Percentiles rank a stretch among this genome's conserved stretches.
phyloP scores from a whole-genome alignment of 2,797 vertebrate genomes.

The Ceryle rudis region DNA sequence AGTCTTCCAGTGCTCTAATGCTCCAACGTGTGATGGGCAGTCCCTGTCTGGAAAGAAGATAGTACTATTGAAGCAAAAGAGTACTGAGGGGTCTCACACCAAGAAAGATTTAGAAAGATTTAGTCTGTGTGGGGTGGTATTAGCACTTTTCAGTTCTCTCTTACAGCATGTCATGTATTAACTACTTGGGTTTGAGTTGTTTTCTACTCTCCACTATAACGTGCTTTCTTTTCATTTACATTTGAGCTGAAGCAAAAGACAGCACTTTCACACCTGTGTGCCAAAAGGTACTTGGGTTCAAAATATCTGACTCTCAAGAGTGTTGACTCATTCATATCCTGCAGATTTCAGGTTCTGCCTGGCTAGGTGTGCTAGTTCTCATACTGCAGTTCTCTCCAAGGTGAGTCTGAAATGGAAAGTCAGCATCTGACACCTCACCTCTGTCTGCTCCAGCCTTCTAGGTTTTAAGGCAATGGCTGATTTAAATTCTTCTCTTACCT shows the following conservation, averaged over 20 bases:
- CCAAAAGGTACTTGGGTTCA: neutral
- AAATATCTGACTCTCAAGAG: neutral
- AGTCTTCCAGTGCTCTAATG: slow-evolving; percentile 77
- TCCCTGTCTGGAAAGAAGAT: slow-evolving; percentile 73
- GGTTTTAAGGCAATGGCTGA: neutral
- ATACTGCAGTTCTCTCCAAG: too few relatives aligned
- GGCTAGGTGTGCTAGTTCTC: neutral
- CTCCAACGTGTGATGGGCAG: slow-evolving; percentile 72
- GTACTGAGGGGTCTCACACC: neutral
- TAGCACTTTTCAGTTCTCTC: neutral
- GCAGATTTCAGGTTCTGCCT: neutral
- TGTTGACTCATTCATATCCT: neutral
- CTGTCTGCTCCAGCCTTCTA: neutral
- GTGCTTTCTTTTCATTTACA: neutral
- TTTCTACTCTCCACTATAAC: neutral
- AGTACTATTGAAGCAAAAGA: neutral
- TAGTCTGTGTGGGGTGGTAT: fast-evolving
- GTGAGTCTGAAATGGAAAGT: too few relatives aligned
- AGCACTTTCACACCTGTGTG: neutral
- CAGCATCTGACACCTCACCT: too few relatives aligned
- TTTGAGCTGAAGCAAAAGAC: neutral
- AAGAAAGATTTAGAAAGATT: neutral
- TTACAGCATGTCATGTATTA: neutral
- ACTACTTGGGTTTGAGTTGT: neutral
- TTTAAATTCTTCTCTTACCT: neutral